A percentile compares a stretch with the other conserved stretches of the same genome.
Evolutionary conservation across 2,888 invertebrate genomes (phyloP).

Genomic region (Sialis lutaria): DNA sequence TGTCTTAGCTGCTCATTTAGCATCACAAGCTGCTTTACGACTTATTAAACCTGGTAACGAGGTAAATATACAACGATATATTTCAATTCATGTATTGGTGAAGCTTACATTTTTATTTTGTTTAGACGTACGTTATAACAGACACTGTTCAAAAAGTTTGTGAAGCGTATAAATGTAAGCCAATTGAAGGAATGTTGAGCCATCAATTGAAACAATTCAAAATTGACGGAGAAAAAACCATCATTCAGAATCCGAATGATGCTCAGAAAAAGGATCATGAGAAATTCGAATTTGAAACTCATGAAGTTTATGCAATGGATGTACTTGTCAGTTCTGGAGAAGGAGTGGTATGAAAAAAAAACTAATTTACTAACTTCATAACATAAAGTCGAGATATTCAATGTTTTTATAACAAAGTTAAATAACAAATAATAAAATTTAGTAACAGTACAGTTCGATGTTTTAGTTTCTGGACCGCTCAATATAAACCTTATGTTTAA

Average conservation of each 20-base stretch:
- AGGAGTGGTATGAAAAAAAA: slow-evolving; percentile 49
- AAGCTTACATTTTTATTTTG: slow-evolving; percentile 8
- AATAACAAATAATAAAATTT: no score
- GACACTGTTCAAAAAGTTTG: slow-evolving; percentile 86
- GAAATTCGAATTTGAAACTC: slow-evolving; percentile 84
- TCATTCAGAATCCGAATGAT: slow-evolving; percentile 94
- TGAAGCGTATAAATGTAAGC: slow-evolving; percentile 88
- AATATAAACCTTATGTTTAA: no score
- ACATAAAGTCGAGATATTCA: no score
- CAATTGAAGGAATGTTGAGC: slow-evolving; percentile 81
- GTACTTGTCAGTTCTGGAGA: slow-evolving; percentile 94
- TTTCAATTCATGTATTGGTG: slow-evolving; percentile 5
- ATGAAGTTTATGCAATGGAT: slow-evolving; percentile 98
- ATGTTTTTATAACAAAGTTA: no score
- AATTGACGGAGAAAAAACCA: slow-evolving; percentile 95
- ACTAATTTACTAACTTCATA: no score
- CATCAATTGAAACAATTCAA: slow-evolving; percentile 92
- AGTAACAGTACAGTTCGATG: slow-evolving; percentile 11
- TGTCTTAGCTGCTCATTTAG: slow-evolving; percentile 84
- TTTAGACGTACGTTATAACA: slow-evolving; percentile 75
- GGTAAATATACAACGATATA: slow-evolving; percentile 30
- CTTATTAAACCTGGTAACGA: slow-evolving; percentile 82
- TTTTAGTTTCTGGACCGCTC: slow-evolving; percentile 2
- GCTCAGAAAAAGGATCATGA: slow-evolving; percentile 94
- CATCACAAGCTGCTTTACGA: slow-evolving; percentile 88